Percentiles rank a stretch among this genome's conserved stretches.
Evolutionary conservation across 2,113 vertebrate species (phyloP).

Genomic region (Zootoca vivipara): DNA sequence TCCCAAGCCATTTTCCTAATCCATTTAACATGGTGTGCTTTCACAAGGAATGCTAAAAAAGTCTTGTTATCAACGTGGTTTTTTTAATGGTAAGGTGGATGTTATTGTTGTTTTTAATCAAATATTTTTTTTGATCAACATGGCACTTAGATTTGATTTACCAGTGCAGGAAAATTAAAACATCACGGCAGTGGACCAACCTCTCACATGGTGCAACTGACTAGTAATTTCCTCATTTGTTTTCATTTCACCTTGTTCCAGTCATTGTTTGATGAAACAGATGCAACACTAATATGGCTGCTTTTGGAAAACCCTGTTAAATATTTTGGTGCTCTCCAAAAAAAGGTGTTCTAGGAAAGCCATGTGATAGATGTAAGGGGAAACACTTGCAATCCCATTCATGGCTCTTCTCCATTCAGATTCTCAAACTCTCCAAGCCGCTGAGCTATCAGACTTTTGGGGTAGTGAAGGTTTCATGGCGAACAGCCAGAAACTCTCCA

Average conservation of each 20-base stretch:
- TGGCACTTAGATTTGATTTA: not conserved
- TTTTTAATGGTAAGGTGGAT: no score
- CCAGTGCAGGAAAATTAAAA: not conserved
- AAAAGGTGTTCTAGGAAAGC: constrained; percentile 34
- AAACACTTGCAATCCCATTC: constrained; percentile 34
- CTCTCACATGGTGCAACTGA: constrained; percentile 44
- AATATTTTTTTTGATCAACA: not conserved
- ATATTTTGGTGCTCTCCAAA: constrained; percentile 42
- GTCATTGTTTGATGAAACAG: constrained; percentile 57
- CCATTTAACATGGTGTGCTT: not conserved
- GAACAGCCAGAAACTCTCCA: constrained; percentile 46
- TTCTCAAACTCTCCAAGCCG: constrained; percentile 44
- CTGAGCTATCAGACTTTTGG: constrained; percentile 38
- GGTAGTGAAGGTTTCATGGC: constrained; percentile 34
- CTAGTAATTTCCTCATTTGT: constrained; percentile 33
- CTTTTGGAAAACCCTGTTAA: constrained; percentile 52
- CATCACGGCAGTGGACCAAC: constrained; percentile 1
- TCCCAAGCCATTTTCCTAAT: not conserved
- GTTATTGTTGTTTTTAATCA: no score
- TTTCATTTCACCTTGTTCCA: constrained; percentile 59
- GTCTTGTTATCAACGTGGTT: not conserved
- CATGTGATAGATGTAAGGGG: constrained; percentile 42
- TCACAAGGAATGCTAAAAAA: not conserved
- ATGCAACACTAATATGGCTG: not conserved
- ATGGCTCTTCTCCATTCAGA: constrained; percentile 27